Percentiles rank a stretch among this genome's conserved stretches.
Evolutionary conservation across 2,113 vertebrate genomes (phyloP).

Genomic region (Perca flavescens): DNA sequence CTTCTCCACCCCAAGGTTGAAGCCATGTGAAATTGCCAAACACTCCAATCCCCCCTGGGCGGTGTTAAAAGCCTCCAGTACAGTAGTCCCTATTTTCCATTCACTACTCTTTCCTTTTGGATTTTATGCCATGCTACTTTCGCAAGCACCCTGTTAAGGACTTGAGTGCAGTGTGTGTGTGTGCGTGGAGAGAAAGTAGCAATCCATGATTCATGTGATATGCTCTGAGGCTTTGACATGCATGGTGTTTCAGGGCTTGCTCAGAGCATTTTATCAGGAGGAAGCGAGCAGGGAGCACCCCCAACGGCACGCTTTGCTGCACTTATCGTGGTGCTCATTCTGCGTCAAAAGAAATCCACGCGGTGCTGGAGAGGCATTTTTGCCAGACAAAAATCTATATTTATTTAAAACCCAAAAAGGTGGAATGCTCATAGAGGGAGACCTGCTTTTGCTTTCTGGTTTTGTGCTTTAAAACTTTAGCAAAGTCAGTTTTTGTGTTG

Average conservation of each 20-base stretch:
- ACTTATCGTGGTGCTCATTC: constrained; percentile 24
- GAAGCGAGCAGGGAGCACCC: constrained; percentile 28
- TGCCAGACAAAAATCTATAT: constrained; percentile 57
- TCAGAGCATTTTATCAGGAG: constrained; percentile 65
- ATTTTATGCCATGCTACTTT: constrained; percentile 58
- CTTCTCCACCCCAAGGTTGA: constrained; percentile 34
- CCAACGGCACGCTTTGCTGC: constrained; percentile 22
- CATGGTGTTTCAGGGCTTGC: constrained; percentile 56
- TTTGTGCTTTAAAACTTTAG: constrained; percentile 53
- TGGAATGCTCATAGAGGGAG: not conserved
- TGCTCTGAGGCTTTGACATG: constrained; percentile 66
- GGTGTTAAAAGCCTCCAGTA: constrained; percentile 59
- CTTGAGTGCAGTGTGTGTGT: not conserved
- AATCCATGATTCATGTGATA: constrained; percentile 67
- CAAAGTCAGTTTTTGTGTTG: constrained; percentile 37
- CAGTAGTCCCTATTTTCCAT: constrained; percentile 52
- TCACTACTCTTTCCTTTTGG: constrained; percentile 63
- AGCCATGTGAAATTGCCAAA: constrained; percentile 61
- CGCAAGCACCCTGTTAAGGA: constrained; percentile 43
- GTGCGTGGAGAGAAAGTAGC: not conserved
- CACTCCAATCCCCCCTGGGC: constrained; percentile 32
- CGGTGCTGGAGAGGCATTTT: constrained; percentile 28
- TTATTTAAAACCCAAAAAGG: constrained; percentile 38
- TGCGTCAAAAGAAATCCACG: constrained; percentile 23
- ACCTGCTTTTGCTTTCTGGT: not conserved